phyloP scores from a whole-genome alignment of 2,888 invertebrate genomes.

The Rotaria sp. region DNA sequence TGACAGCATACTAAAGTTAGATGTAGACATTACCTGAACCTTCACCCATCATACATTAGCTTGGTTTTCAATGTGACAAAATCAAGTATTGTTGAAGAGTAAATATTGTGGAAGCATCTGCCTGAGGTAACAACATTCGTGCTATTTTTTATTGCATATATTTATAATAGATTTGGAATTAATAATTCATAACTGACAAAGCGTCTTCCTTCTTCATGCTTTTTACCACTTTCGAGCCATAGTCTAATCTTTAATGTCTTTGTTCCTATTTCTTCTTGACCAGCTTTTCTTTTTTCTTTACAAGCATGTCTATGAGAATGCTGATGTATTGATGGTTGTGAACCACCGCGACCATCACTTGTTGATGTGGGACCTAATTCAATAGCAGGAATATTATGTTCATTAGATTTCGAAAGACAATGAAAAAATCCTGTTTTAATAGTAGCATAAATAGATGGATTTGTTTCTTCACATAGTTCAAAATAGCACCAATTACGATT shows the following conservation, averaged over 20 bases:
- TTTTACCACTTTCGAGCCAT: not conserved
- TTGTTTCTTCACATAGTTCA: not conserved
- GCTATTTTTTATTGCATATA: no score
- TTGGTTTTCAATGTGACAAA: no score
- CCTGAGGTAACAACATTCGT: no score
- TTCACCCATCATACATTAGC: no score
- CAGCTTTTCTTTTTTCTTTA: not conserved
- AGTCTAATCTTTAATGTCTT: not conserved
- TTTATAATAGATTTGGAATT: not conserved
- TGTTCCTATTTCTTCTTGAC: not conserved
- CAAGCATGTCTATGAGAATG: not conserved
- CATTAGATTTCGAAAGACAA: not conserved
- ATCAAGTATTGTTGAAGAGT: no score
- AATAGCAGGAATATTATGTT: not conserved
- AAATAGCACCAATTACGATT: conserved; percentile 9
- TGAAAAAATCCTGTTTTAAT: not conserved
- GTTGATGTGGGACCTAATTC: not conserved
- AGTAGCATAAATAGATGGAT: not conserved
- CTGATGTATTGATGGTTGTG: not conserved
- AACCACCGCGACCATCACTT: not conserved
- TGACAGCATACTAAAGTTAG: no score
- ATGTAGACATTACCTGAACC: no score
- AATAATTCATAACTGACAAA: conserved; percentile 15
- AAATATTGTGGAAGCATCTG: no score
- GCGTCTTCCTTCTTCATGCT: not conserved